These are phyloP conservation scores for Dendrolimus pini DNA, from an alignment of 2,888 invertebrate genomes.

Conservation along the genomic window DNA sequence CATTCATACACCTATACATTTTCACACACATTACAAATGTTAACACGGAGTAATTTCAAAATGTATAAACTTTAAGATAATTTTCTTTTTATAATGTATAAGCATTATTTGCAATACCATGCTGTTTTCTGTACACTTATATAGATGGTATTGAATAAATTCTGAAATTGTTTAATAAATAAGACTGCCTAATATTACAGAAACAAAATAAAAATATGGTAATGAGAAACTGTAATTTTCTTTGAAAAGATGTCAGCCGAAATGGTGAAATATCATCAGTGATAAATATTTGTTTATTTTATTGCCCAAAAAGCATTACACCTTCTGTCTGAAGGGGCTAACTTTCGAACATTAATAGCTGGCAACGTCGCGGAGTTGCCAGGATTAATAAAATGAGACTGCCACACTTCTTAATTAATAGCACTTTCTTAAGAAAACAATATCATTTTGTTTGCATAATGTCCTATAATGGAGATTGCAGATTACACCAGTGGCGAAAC, in stretches of 20 bases:
- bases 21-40: no score
- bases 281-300: constrained; percentile 64
- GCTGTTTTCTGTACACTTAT: no score
- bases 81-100: no score
- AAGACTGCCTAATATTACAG: no score
- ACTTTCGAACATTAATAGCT: constrained; percentile 66
- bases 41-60: no score
- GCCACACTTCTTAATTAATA: constrained; percentile 73
- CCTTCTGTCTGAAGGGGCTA: constrained; percentile 59
- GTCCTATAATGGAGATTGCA: constrained; percentile 14
- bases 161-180: no score
- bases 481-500: background rate
- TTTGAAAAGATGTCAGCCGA: constrained; percentile 23
- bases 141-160: no score
- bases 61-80: no score
- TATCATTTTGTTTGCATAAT: constrained; percentile 73
- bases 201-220: no score
- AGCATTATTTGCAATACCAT: no score
- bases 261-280: constrained; percentile 56
- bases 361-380: constrained; percentile 47
- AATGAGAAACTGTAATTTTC: background rate
- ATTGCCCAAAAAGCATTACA: constrained; percentile 37
- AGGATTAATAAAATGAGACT: constrained; percentile 68
- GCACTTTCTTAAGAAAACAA: constrained; percentile 74
- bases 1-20: no score